Percentiles rank a stretch among this genome's conserved stretches.
phyloP scores from a whole-genome alignment of 2,888 invertebrate genomes.

The Hartigia nigra region DNA sequence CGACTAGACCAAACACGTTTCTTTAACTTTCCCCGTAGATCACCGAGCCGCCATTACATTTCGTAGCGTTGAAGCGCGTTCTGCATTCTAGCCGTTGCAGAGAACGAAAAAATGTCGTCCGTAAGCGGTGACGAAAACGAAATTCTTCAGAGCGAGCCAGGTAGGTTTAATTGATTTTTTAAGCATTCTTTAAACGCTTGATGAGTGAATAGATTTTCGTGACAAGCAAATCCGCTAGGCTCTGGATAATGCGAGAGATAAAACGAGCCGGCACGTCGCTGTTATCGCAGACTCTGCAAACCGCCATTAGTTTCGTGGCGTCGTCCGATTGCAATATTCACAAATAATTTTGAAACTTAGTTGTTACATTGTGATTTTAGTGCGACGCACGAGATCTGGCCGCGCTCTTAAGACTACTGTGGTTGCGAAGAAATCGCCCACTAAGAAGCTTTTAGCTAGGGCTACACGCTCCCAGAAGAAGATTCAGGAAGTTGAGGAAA shows the following conservation, averaged over 20 bases:
- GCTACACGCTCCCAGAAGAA: constrained; percentile 50
- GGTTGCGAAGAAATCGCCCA: constrained; percentile 53
- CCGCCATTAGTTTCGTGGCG: constrained; percentile 56
- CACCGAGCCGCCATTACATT: constrained; percentile 26
- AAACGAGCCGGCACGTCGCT: constrained; percentile 24
- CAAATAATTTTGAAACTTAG: not conserved
- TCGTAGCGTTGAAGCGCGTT: constrained; percentile 24
- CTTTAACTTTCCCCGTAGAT: not conserved
- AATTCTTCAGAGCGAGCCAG: constrained; percentile 51
- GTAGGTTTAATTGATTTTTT: constrained; percentile 33
- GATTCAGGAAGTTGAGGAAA: constrained; percentile 46
- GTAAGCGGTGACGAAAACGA: constrained; percentile 61
- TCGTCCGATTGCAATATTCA: constrained; percentile 24
- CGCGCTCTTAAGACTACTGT: constrained; percentile 61
- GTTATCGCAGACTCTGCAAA: constrained; percentile 33
- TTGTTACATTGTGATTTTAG: constrained; percentile 50
- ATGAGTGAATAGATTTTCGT: not conserved
- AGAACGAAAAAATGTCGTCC: constrained; percentile 53
- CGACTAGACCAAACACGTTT: not conserved
- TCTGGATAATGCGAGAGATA: not conserved
- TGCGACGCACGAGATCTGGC: constrained; percentile 71
- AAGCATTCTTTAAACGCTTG: not conserved
- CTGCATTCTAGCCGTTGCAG: constrained; percentile 33
- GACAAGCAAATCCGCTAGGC: constrained; percentile 8
- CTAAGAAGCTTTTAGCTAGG: constrained; percentile 52